Conservation (phyloP, 1,140 invertebrate species). For the Aphaenogaster floridana region DNA sequence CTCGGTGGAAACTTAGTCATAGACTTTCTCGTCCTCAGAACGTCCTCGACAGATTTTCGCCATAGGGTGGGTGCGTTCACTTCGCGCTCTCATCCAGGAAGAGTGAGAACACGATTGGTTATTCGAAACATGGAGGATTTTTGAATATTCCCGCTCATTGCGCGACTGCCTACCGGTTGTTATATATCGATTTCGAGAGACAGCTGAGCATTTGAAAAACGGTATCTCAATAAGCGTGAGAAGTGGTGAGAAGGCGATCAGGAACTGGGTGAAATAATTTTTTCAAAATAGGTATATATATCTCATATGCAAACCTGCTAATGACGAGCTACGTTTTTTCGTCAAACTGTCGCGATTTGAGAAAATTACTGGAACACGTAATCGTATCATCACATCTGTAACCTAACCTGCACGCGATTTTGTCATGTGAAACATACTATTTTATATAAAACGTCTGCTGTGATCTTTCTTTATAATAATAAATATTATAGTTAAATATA, state of each 20-base stretch:
- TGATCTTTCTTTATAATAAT: neutral
- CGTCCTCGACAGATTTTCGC: too few relatives aligned
- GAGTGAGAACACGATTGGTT: too few relatives aligned
- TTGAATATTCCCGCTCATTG: too few relatives aligned
- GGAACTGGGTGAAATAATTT: neutral
- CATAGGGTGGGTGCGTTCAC: too few relatives aligned
- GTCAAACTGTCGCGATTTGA: neutral
- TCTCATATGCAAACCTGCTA: neutral
- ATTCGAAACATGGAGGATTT: too few relatives aligned
- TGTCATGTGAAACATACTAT: neutral
- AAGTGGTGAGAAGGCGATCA: neutral
- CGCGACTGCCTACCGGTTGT: too few relatives aligned
- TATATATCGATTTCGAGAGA: neutral
- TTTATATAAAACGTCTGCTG: neutral
- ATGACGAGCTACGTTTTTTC: neutral
- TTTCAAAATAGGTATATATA: neutral
- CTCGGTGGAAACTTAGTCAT: too few relatives aligned
- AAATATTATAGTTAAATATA: neutral
- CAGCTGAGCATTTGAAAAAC: conserved; percentile 20
- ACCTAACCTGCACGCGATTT: neutral
- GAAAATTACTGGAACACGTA: neutral
- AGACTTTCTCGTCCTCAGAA: too few relatives aligned
- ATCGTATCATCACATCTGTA: neutral
- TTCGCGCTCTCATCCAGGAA: too few relatives aligned
- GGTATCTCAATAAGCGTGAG: neutral